Conservation (phyloP, 2,113 vertebrate genomes). For the Gallinago undulata region DNA sequence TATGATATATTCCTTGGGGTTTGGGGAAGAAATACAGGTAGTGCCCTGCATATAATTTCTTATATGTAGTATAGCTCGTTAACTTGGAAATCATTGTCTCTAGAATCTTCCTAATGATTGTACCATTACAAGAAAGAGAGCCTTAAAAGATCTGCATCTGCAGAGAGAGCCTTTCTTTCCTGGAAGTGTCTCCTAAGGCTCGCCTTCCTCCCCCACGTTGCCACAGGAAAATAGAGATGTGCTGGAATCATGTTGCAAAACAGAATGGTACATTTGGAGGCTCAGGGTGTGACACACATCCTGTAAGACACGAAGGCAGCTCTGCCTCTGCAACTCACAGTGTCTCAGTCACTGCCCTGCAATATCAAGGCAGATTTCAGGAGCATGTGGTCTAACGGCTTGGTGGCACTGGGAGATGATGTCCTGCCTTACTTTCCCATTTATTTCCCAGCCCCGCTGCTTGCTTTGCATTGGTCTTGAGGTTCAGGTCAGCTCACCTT, state of each 20-base stretch:
- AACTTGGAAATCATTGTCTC: background rate
- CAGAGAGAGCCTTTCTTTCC: background rate
- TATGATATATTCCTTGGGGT: background rate
- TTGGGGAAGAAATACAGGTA: background rate
- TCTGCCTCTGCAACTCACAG: background rate
- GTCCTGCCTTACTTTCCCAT: background rate
- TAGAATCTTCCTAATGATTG: background rate
- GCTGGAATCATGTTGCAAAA: background rate
- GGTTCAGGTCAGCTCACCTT: background rate
- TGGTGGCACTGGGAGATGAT: background rate
- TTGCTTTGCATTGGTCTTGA: background rate
- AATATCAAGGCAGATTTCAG: background rate
- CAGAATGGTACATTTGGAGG: background rate
- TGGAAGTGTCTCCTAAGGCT: background rate
- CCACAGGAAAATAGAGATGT: background rate
- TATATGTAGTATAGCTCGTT: background rate
- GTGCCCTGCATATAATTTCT: background rate
- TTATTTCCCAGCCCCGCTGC: fast-evolving
- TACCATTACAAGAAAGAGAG: background rate
- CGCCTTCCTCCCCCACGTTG: background rate
- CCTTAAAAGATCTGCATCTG: background rate
- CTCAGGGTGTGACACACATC: background rate
- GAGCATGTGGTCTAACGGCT: background rate
- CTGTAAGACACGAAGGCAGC: background rate
- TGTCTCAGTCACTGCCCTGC: background rate